Percentiles rank a stretch among this genome's conserved stretches.
These are phyloP conservation scores for Ceuthmochares aereus DNA, from an alignment of 2,113 vertebrate species.

Conservation along the genomic window DNA sequence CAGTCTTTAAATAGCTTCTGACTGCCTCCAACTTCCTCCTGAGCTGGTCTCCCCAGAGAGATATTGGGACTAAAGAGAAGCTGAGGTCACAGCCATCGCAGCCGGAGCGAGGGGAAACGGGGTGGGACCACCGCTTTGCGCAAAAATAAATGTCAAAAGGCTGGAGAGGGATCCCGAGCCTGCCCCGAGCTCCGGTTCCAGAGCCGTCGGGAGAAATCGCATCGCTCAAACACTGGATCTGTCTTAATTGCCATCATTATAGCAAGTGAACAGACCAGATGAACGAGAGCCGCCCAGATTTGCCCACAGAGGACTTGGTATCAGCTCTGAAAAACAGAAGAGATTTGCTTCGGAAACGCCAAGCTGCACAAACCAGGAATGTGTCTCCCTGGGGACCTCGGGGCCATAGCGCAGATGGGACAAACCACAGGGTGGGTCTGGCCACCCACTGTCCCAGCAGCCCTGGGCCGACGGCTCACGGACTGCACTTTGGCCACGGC, in stretches of 20 bases:
- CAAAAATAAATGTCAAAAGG: neutral
- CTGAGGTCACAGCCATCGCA: neutral
- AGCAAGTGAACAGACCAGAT: neutral
- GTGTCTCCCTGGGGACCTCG: accelerated
- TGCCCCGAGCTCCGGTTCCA: neutral
- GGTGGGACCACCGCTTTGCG: neutral
- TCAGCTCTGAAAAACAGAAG: accelerated
- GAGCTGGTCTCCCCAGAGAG: slow-evolving; percentile 42
- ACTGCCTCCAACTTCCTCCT: slow-evolving; percentile 34
- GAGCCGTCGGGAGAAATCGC: neutral
- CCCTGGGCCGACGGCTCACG: accelerated
- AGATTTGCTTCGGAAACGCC: neutral
- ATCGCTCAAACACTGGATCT: neutral
- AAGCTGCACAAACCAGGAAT: neutral
- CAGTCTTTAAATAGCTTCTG: slow-evolving; percentile 58
- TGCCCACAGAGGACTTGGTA: accelerated
- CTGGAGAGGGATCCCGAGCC: neutral
- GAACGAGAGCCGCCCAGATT: neutral
- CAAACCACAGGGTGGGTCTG: neutral
- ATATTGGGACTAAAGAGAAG: slow-evolving; percentile 23
- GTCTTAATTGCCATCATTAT: neutral
- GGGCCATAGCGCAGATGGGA: accelerated
- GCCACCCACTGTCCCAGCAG: neutral
- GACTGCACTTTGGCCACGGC: accelerated
- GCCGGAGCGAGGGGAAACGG: neutral